Evolutionary conservation across 1,140 invertebrate species (phyloP), one percentile per base, ranked within the genome.

Genomic region (Ceratosolen solmsi): DNA sequence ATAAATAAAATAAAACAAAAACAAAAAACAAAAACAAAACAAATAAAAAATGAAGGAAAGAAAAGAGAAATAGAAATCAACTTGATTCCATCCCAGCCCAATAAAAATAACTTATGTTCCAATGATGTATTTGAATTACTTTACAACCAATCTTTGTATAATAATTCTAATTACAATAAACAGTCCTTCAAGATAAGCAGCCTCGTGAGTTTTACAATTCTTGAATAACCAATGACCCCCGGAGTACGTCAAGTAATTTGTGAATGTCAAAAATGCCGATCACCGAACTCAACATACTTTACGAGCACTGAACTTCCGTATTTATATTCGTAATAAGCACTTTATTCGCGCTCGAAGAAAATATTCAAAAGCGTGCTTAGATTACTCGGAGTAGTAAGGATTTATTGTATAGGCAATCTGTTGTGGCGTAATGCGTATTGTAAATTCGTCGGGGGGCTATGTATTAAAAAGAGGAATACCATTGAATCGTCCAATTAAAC

Each of bases 191-290:
- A 68, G 60, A 70, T 70, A 75, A 79, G 20, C 83, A 84, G 76
- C 83, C 74, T 84, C 83, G 83, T 84, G 80, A 84, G 83, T 56
- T 81, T 71, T 2, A 49, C n/a, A 13, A 80, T n/a, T 63, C 76
- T 70, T 79, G 41, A 51, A 70, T 76, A 71, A 2, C n/a, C 38
- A 41, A n/a, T 27, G n/a, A 49, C 38, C 30, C 33, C 13, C 73
- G 20, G 25, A 20, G 63, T 13, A 49, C 25, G 15, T 46, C 27
- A 63, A n/a, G 20, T 15, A 60, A 27, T 41, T 68, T 58, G 22
- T 41, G 65, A 78, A 51, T 38, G 63, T 51, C 27, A 70, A 78
- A 71, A 71, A 70, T 25, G 20, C 9, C 51, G n/a, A 56, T 30
- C 25, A 17, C 20, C 72, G 0, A 54, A 25, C 15, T 33, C 46